Percentiles rank a stretch among this genome's conserved stretches.
Evolutionary conservation across 2,113 vertebrate species (phyloP).

Genomic region (Phoenicopterus ruber): DNA sequence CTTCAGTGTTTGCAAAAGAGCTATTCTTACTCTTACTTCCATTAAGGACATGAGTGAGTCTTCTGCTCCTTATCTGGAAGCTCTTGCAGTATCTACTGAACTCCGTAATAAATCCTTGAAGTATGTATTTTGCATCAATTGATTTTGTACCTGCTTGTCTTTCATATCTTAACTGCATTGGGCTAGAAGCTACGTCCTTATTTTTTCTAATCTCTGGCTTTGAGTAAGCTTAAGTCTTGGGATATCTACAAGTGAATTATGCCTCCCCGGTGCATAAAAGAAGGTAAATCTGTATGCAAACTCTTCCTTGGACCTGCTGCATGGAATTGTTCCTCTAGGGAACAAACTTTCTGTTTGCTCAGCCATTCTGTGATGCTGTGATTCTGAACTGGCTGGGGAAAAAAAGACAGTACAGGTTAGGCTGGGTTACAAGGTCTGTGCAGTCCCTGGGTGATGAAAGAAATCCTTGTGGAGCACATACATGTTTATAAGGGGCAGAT

Average conservation of each 20-base stretch:
- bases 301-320: background rate
- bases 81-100: background rate
- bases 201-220: background rate
- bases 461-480: background rate
- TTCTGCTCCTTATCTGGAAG: background rate
- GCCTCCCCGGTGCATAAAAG: background rate
- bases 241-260: background rate
- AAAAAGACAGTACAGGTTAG: background rate
- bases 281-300: background rate
- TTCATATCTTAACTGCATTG: background rate
- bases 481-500: background rate
- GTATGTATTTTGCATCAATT: background rate
- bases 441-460: background rate
- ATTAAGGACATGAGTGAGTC: background rate
- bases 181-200: background rate
- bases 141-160: background rate
- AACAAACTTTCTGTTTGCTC: background rate
- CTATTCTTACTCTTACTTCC: background rate
- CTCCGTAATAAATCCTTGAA: background rate
- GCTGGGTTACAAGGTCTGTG: background rate
- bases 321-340: background rate
- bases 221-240: background rate
- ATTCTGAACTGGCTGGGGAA: background rate
- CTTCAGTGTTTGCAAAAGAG: background rate
- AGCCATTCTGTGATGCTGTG: background rate